These are phyloP conservation scores for Gryllus bimaculatus DNA, from an alignment of 1,140 invertebrate genomes.

Conservation along the genomic window DNA sequence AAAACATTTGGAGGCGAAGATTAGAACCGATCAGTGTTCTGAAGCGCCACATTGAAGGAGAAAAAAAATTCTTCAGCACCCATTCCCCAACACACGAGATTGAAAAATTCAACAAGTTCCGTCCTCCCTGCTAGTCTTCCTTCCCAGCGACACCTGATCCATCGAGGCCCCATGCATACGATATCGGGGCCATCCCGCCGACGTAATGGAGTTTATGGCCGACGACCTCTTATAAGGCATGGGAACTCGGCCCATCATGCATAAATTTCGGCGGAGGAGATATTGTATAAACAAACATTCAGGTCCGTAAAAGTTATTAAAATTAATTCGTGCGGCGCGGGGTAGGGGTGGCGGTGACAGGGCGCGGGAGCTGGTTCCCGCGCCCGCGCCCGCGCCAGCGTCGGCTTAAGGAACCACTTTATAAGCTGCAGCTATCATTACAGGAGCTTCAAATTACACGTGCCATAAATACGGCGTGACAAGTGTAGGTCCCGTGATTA, in stretches of 20 bases:
- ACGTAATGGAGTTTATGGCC: background rate
- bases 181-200: background rate
- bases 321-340: background rate
- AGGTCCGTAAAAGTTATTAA: background rate
- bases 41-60: background rate
- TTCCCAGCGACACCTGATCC: background rate
- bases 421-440: constrained; percentile 1
- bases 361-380: background rate
- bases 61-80: background rate
- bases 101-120: background rate
- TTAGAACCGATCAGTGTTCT: background rate
- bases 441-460: constrained; percentile 3
- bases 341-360: background rate
- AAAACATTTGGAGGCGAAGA: background rate
- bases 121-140: background rate
- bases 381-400: no score
- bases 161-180: background rate
- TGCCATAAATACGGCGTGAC: background rate
- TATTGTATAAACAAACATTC: background rate
- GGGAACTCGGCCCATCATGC: background rate
- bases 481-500: constrained; percentile 3
- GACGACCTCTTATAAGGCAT: background rate
- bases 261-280: background rate
- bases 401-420: background rate
- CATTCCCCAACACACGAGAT: background rate